These are phyloP conservation scores for Auanema freiburgensis DNA, from an alignment of 2,888 invertebrate genomes.

Conservation along the genomic window DNA sequence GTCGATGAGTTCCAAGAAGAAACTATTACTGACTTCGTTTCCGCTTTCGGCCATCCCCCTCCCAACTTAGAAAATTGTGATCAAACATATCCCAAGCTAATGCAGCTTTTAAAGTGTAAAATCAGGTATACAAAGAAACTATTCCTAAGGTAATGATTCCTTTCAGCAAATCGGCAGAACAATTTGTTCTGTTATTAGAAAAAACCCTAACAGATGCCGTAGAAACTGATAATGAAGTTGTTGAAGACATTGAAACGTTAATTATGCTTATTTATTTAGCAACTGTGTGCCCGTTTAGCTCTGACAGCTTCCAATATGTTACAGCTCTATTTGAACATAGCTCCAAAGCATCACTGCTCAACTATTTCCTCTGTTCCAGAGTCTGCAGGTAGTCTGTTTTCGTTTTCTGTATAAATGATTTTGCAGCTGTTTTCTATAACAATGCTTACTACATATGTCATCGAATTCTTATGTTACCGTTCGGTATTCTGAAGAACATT, in stretches of 20 bases:
- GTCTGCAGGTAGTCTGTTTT: slow-evolving; percentile 38
- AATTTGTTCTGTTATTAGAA: slow-evolving; percentile 43
- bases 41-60: slow-evolving; percentile 1
- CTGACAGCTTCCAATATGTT: slow-evolving; percentile 55
- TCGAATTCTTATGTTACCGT: slow-evolving; percentile 43
- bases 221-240: slow-evolving; percentile 40
- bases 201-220: slow-evolving; percentile 43
- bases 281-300: slow-evolving; percentile 31
- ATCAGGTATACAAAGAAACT: slow-evolving; percentile 27
- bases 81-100: slow-evolving; percentile 33
- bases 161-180: slow-evolving; percentile 44
- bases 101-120: slow-evolving; percentile 39
- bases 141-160: too few relatives aligned
- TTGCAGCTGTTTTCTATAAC: slow-evolving; percentile 57
- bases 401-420: too few relatives aligned
- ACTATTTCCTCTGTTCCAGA: slow-evolving; percentile 54
- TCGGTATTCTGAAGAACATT: slow-evolving; percentile 7
- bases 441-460: slow-evolving; percentile 59
- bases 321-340: slow-evolving; percentile 48
- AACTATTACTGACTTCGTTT: slow-evolving; percentile 12
- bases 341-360: slow-evolving; percentile 49
- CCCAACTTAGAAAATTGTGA: slow-evolving; percentile 15
- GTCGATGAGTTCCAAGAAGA: slow-evolving; percentile 21
- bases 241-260: background rate
- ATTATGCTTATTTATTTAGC: slow-evolving; percentile 7